Conservation (phyloP, 1,140 invertebrate species). For the Meloidogyne hapla region DNA sequence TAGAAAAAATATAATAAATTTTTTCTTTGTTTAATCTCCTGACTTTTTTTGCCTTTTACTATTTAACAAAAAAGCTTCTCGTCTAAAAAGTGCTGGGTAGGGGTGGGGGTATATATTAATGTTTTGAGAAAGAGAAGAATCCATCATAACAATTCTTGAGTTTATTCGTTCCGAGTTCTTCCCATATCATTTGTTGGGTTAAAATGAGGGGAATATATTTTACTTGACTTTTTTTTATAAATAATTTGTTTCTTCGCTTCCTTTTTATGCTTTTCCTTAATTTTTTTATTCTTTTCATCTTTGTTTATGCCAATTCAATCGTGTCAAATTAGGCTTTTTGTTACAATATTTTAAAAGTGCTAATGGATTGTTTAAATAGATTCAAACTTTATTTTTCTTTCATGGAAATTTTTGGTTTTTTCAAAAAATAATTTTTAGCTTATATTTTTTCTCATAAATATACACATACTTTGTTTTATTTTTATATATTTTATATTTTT, state of each 20-base stretch:
- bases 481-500: no score
- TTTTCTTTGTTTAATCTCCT: not conserved
- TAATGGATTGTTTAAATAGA: no score
- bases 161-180: not conserved
- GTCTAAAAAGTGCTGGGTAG: no score
- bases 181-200: not conserved
- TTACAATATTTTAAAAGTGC: not conserved
- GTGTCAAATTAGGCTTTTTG: slow-evolving; percentile 25
- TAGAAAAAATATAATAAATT: no score
- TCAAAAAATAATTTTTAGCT: not conserved
- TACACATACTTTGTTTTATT: no score
- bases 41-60: not conserved
- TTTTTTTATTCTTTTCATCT: not conserved
- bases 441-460: not conserved
- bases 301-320: slow-evolving; percentile 33
- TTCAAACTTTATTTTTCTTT: not conserved
- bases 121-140: not conserved
- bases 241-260: not conserved
- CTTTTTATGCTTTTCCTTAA: not conserved
- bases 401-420: not conserved
- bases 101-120: not conserved
- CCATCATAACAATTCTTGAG: not conserved
- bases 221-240: not conserved
- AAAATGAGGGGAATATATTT: not conserved
- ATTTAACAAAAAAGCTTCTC: not conserved